Evolutionary conservation across 2,113 vertebrate species (phyloP).

Genomic region (Microcebus murinus): DNA sequence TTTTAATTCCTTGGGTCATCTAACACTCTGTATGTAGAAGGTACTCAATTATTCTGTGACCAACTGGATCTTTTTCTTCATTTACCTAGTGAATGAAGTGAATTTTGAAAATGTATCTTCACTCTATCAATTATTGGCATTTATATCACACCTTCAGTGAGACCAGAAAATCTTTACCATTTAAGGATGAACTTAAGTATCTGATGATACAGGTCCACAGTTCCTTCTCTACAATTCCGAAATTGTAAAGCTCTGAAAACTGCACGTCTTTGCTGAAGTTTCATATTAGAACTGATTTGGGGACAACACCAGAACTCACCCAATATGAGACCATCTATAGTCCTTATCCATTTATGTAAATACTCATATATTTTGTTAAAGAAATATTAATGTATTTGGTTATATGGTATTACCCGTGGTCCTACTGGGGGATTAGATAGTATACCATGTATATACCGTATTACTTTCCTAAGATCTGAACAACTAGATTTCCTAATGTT

Average conservation of each 20-base stretch:
- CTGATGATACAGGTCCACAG: background rate
- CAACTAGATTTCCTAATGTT: slow-evolving; percentile 52
- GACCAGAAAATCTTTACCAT: slow-evolving; percentile 40
- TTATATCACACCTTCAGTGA: slow-evolving; percentile 33
- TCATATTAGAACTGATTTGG: slow-evolving; percentile 11
- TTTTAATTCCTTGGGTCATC: background rate
- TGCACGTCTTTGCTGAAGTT: background rate
- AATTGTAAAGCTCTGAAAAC: slow-evolving; percentile 52
- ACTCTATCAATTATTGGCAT: slow-evolving; percentile 25
- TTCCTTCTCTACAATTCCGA: slow-evolving; percentile 27
- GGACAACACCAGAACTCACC: slow-evolving; percentile 20
- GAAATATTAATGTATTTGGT: slow-evolving; percentile 46
- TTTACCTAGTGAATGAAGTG: background rate
- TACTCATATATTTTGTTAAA: slow-evolving; percentile 47
- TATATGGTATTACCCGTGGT: background rate
- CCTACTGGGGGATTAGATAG: background rate
- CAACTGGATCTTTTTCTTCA: slow-evolving; percentile 7
- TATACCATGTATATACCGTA: background rate
- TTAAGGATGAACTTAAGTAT: slow-evolving; percentile 46
- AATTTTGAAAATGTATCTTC: slow-evolving; percentile 51
- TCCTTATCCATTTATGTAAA: slow-evolving; percentile 44
- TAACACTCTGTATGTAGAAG: slow-evolving; percentile 27
- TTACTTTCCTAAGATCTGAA: slow-evolving; percentile 36
- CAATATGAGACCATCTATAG: background rate
- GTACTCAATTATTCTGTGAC: slow-evolving; percentile 49